Evolutionary conservation across 2,888 invertebrate genomes (phyloP), one percentile per base, ranked within the genome.

Genomic region (Drosophila suboccidentalis): DNA sequence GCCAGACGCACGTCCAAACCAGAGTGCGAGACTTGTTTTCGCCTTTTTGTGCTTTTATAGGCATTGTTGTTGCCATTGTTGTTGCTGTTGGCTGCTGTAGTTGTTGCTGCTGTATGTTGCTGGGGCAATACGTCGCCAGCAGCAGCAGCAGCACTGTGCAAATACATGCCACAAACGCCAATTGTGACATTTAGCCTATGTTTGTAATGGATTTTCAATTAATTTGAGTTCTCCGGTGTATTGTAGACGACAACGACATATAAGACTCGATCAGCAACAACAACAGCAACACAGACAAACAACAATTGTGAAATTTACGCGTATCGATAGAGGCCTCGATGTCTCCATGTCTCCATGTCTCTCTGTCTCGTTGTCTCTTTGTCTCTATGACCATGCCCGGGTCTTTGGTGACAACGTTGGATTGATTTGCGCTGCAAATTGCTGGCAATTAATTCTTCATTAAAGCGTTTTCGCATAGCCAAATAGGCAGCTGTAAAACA

Each of bases 361-460:
- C 36, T 5, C 13, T 41, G 41, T 41, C 39, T 15, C 32, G 0
- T 2, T 29, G 29, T 29, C 29, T 29, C 44, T 5, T 22, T 39
- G 32, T 59, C 62, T 68, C 68, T 72, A 64, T 47, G 51, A 55
- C 34, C 59, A 36, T 38, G 55, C 44, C 43, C 55, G 53, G 54
- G 54, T 54, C 53, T 41, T 64, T 68, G 71, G 83, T 86, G 84
- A 84, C 87, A 85, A 85, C 82, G 80, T 67, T 76, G 78, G 84
- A 85, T 87, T 85, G 84, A 88, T 88, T 87, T 87, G 87, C 87
- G 85, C 86, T 90, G 91, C 91, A 91, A 91, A 91, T 90, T 91
- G 90, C 87, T 90, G 80, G 91, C 91, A 91, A 91, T 91, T 91
- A 91, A 91, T 90, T 91, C 91, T 91, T 91, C 90, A 91, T 91